Evolutionary conservation across 2,797 vertebrate genomes (phyloP), one percentile per base, ranked within the genome.

Genomic region (Jordanella pulchra): DNA sequence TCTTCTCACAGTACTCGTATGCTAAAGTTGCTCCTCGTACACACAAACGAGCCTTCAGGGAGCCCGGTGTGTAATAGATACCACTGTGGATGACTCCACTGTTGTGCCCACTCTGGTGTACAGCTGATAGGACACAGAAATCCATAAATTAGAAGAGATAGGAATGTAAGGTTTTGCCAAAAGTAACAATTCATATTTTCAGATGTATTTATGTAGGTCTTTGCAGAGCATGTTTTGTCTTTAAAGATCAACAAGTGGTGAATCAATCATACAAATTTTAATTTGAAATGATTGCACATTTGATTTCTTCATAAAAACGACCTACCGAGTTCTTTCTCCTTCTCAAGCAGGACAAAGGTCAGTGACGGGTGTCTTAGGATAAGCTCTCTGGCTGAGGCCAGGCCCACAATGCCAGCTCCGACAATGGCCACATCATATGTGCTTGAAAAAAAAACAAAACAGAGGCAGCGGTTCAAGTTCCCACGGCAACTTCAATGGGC

Each of bases 21-120:
- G 96, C 94, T 35, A 98, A 90, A 4, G 92, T 90, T 60, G 97
- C 93, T 2, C 98, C 98, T 27, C 94, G 93, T 76, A 99, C 97
- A 75, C 98, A 99, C 61, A 99, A 93, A 30, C 93, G 96, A 25
- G 98, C 98, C 87, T 99, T 99, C 84, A 99, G 95, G 14, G 98
- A 98, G 0, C 96, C 97, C 0, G 97, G 97, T 0, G 93, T 97
- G 94, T 99, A 99, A 92, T 99, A 99, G 89, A 99, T 97, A 3
- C 98, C 97, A 7, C 96, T 99, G 94, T 99, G 98, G 90, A 99
- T 97, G 78, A 99, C 98, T 0, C 98, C 98, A 50, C 98, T 99
- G 95, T 99, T 99, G 85, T 95, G 97, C 6, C 97, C 97, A 23
- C 96, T 97, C 92, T 99, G 98, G 76, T 99, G 98, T 7, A 82